A percentile compares a stretch with the other conserved stretches of the same genome.
phyloP scores from a whole-genome alignment of 35 echinoderm and acorn worm species.

The Apostichopus japonicus region DNA sequence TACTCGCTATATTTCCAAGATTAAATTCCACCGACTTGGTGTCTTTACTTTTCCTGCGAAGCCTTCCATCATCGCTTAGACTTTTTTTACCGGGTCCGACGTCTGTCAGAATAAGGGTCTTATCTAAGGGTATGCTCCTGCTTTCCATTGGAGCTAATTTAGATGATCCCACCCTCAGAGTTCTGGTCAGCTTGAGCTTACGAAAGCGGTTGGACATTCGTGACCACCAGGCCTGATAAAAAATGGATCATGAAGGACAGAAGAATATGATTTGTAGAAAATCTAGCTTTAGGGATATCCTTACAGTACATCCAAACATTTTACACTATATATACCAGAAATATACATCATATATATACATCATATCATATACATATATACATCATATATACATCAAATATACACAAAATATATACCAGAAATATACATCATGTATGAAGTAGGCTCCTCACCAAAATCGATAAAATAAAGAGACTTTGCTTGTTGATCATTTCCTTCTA shows the following conservation, averaged over 20 bases:
- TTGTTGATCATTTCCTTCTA: no score
- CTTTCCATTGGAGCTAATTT: conserved; percentile 82
- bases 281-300: no score
- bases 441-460: no score
- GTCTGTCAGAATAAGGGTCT: conserved; percentile 38
- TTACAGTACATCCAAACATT: no score
- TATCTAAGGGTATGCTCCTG: conserved; percentile 54
- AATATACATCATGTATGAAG: no score
- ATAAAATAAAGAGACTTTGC: no score
- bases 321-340: no score
- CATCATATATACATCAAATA: no score
- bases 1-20: conserved; percentile 49
- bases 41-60: conserved; percentile 57
- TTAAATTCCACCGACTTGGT: conserved; percentile 48
- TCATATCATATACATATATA: no score
- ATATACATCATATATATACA: no score
- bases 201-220: conserved; percentile 96
- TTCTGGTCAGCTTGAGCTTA: conserved; percentile 90
- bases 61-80: conserved; percentile 43
- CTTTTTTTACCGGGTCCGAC: neutral
- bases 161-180: conserved; percentile 73
- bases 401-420: no score
- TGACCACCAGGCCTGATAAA: conserved; percentile 90
- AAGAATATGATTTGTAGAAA: neutral
- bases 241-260: neutral